phyloP scores from a whole-genome alignment of 2,797 vertebrate species.

The Neosilurus mollespiculum region DNA sequence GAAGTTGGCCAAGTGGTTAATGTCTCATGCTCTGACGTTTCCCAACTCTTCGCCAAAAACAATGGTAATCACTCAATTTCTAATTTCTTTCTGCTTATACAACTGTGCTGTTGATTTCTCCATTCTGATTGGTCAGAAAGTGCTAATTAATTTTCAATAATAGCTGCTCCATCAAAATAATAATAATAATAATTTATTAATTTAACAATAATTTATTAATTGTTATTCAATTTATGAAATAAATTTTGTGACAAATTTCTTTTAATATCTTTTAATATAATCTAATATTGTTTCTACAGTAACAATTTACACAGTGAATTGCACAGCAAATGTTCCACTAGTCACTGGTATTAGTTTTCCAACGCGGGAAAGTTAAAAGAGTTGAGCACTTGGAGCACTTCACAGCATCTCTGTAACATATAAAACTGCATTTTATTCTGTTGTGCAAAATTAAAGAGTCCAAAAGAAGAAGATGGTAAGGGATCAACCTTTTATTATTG shows the following conservation, averaged over 20 bases:
- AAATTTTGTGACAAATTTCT: too few species aligned
- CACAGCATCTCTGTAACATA: background rate
- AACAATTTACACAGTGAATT: too few species aligned
- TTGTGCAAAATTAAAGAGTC: background rate
- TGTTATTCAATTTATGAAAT: too few species aligned
- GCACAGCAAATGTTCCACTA: too few species aligned
- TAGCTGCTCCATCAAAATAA: background rate
- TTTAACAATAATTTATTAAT: too few species aligned
- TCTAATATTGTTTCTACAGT: too few species aligned
- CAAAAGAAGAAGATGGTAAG: background rate
- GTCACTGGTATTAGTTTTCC: background rate
- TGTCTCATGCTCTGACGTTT: slow-evolving; percentile 69
- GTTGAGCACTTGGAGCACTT: background rate
- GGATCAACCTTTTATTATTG: background rate
- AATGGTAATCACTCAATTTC: slow-evolving; percentile 63
- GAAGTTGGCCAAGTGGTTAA: slow-evolving; percentile 70
- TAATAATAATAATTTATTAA: too few species aligned
- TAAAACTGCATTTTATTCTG: background rate
- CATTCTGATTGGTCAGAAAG: slow-evolving; percentile 2
- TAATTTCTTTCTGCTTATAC: background rate
- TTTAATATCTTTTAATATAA: too few species aligned
- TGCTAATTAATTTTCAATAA: background rate
- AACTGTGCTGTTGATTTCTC: background rate
- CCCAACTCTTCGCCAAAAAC: slow-evolving; percentile 69
- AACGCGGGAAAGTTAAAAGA: background rate